Base-by-base conservation (phyloP, 1,140 invertebrate species). In the Halyomorpha halys region DNA sequence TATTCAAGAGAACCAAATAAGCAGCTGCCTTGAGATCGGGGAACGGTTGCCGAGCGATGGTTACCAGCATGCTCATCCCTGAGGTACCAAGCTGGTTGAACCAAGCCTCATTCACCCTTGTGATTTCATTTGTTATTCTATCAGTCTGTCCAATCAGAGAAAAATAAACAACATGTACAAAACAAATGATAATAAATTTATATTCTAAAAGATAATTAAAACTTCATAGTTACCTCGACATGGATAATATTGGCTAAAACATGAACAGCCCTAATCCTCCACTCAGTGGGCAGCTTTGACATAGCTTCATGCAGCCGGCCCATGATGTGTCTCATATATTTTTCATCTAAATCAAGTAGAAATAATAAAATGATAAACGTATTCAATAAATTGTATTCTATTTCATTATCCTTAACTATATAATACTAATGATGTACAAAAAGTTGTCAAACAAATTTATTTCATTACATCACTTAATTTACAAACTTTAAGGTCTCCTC, bases 1-100 rank as follows among this genome's bases (percentile, higher is more conserved):
- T 61, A 6, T 76, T 74, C 9, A 70, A 65, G 8, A 85, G 70
- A 25, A 85, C 69, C 27, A 76, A 71, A 3, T 84, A 70, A 30
- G 80, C 78, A 4, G 79, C 76, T 45, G 77, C 67, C 63, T 80
- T 75, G 16, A 86, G 72, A 64, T 86, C 83, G 2, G 73, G 66
- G 71, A 86, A 86, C 23, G 84, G 84, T 72, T 84, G 82, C 54
- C 78, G 78, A 19, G 78, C 78, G 19, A 84, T 73, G 21, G 72
- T 69, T 65, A 81, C 69, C n/a, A 86, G 74, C 21, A 78, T 67
- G 51, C 79, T 74, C 65, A 85, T 75, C 0, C 81, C 77, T 63
- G 82, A 73, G 9, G 78, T 70, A 13, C 74, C 73, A 11, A 86
- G 63, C 2, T 71, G 62, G 44, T 74, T 71, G 71, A 81, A 87